These are phyloP conservation scores for Entomobrya proxima DNA, from an alignment of 2,888 invertebrate genomes.

Conservation along the genomic window DNA sequence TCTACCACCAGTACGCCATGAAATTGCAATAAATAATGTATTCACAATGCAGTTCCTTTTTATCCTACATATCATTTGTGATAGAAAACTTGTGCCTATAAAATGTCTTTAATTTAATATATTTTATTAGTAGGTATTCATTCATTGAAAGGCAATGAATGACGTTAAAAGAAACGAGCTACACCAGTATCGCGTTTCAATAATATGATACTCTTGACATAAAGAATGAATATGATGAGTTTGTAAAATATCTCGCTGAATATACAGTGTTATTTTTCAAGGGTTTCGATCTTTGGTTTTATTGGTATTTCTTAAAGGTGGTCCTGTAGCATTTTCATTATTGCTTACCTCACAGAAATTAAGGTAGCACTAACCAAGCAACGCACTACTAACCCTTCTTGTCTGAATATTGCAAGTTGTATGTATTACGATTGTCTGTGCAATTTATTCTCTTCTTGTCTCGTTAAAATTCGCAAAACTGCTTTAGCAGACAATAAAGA, in stretches of 20 bases:
- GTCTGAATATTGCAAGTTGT: not conserved
- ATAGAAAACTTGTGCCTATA: constrained; percentile 24
- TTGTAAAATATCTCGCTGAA: not conserved
- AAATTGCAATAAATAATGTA: not conserved
- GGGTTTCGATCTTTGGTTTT: constrained; percentile 33
- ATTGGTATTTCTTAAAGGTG: constrained; percentile 35
- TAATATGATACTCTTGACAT: constrained; percentile 54
- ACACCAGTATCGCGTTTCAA: constrained; percentile 54
- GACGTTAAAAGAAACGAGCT: constrained; percentile 10
- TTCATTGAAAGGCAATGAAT: not conserved
- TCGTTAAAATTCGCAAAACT: constrained; percentile 35
- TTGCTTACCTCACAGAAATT: constrained; percentile 40
- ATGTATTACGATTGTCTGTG: no score
- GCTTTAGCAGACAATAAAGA: constrained; percentile 6
- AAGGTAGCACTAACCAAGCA: not conserved
- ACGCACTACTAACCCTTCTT: constrained; percentile 25
- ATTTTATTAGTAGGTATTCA: constrained; percentile 43
- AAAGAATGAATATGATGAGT: not conserved
- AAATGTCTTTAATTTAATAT: constrained; percentile 38
- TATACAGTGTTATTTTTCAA: constrained; percentile 4
- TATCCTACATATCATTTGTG: not conserved
- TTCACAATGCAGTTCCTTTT: constrained; percentile 37
- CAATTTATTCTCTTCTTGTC: constrained; percentile 7
- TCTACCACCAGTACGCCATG: not conserved
- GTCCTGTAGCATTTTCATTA: constrained; percentile 24